Conservation (phyloP, 2,888 invertebrate genomes). For the Meta bourneti region DNA sequence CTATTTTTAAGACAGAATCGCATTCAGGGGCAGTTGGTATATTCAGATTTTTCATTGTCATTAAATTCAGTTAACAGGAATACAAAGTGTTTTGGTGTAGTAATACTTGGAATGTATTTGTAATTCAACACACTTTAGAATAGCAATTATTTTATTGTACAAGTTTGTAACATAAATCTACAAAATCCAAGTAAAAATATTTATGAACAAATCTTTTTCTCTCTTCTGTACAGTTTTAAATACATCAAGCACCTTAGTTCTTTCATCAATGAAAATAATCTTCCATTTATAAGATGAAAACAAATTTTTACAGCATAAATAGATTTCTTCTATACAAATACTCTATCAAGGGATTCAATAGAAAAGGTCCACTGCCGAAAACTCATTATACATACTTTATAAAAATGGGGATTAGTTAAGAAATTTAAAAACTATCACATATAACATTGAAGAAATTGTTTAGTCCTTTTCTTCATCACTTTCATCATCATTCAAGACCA, state of each 20-base stretch:
- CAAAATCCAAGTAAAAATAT: conserved; percentile 9
- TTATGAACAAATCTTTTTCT: background rate
- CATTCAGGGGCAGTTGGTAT: no score
- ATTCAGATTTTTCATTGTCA: no score
- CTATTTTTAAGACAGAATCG: no score
- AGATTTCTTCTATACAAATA: conserved; percentile 31
- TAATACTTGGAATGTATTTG: background rate
- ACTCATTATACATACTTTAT: conserved; percentile 2
- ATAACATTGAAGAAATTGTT: background rate
- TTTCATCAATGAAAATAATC: conserved; percentile 15
- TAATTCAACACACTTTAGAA: background rate
- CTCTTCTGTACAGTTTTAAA: conserved; percentile 8
- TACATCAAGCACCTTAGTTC: background rate
- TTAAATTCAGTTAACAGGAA: background rate
- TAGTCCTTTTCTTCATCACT: conserved; percentile 65
- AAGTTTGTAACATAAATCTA: conserved; percentile 4
- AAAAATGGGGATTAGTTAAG: background rate
- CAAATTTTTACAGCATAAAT: conserved; percentile 14
- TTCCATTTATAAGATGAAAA: background rate
- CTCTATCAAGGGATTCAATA: background rate
- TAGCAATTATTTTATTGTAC: conserved; percentile 12
- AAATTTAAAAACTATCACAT: conserved; percentile 36
- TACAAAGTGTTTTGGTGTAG: background rate
- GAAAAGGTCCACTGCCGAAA: background rate
- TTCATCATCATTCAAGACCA: conserved; percentile 81